Conservation (phyloP, 2,797 vertebrate species). For the Todus mexicanus region DNA sequence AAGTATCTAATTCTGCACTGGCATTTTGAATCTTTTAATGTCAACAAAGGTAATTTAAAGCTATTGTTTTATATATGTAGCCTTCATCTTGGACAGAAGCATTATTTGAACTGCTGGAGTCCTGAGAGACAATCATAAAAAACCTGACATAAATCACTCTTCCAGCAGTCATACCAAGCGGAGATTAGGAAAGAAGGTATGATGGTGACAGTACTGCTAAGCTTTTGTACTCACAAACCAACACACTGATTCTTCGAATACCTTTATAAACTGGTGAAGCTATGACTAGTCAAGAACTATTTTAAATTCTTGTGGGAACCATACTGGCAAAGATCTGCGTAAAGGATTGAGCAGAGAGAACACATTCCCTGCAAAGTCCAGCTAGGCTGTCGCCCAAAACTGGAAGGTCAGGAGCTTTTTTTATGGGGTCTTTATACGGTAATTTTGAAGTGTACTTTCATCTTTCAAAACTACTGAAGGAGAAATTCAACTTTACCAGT, state of each 20-base stretch:
- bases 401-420: background rate
- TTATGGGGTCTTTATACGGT: background rate
- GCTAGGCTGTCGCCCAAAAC: background rate
- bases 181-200: background rate
- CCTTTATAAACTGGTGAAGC: background rate
- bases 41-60: background rate
- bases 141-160: background rate
- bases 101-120: background rate
- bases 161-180: background rate
- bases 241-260: background rate
- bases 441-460: background rate
- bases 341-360: background rate
- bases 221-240: background rate
- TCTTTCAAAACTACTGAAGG: background rate
- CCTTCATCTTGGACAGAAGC: background rate
- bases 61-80: background rate
- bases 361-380: background rate
- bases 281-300: background rate
- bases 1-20: background rate
- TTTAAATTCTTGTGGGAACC: background rate
- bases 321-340: background rate
- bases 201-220: background rate
- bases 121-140: background rate
- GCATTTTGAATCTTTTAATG: background rate
- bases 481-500: background rate